Evolutionary conservation across 2,797 vertebrate species (phyloP).

Genomic region (Tangara arthus): DNA sequence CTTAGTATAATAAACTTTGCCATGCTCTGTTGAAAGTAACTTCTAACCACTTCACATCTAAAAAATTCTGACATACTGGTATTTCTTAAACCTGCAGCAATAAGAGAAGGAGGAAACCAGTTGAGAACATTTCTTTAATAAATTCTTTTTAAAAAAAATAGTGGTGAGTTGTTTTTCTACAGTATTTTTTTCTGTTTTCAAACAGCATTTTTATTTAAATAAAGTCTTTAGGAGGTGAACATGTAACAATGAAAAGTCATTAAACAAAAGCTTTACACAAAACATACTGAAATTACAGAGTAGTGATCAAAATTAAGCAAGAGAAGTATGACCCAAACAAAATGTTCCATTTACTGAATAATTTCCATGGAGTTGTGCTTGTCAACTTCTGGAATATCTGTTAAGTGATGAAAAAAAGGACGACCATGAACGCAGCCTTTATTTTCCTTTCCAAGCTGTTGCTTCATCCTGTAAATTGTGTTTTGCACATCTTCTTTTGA

Average conservation of each 20-base stretch:
- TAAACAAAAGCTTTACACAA: constrained; percentile 12
- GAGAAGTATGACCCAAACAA: constrained; percentile 27
- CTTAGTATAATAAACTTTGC: background rate
- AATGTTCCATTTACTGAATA: constrained; percentile 55
- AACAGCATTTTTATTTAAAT: constrained; percentile 6
- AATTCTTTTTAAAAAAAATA: background rate
- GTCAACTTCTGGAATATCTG: constrained; percentile 79
- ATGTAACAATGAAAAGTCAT: background rate
- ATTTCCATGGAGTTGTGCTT: constrained; percentile 53
- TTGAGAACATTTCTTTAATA: constrained; percentile 3
- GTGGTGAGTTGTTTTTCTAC: background rate
- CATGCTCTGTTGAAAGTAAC: background rate
- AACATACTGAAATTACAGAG: constrained; percentile 25
- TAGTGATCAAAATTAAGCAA: constrained; percentile 22
- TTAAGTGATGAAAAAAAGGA: constrained; percentile 87
- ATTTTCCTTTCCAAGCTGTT: constrained; percentile 79
- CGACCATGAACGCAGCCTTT: constrained; percentile 88
- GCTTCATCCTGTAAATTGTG: constrained; percentile 82
- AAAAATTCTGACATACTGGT: background rate
- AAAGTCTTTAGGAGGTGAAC: background rate
- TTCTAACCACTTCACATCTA: background rate
- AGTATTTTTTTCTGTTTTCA: background rate
- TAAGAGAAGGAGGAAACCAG: background rate
- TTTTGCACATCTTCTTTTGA: constrained; percentile 86
- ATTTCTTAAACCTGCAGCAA: constrained; percentile 2